phyloP scores from a whole-genome alignment of 2,113 vertebrate species.

The Pollimyrus isidori region DNA sequence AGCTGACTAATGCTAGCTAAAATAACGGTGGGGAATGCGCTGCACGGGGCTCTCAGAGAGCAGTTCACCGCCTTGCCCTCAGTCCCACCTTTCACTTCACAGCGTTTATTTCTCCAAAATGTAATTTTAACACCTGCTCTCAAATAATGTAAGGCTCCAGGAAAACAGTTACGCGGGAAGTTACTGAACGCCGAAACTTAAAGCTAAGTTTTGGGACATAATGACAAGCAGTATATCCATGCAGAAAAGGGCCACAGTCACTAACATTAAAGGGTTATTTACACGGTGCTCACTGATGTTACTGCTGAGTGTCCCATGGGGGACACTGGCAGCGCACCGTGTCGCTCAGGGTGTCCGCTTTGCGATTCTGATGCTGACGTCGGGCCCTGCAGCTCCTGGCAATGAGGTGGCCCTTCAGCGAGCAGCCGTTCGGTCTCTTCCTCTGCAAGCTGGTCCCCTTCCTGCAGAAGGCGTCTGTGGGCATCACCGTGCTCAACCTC shows the following conservation, averaged over 20 bases:
- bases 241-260: not conserved
- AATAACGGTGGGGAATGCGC: not conserved
- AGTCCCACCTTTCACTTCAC: not conserved
- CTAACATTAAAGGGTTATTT: not conserved
- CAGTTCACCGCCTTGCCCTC: not conserved
- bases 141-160: not conserved
- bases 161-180: not conserved
- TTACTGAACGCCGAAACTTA: not conserved
- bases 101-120: not conserved
- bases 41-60: not conserved
- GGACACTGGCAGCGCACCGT: not conserved
- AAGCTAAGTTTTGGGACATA: not conserved
- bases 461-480: conserved; percentile 89
- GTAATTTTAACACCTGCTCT: not conserved
- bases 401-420: conserved; percentile 75
- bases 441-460: conserved; percentile 92
- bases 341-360: not conserved
- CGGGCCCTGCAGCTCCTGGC: conserved; percentile 68
- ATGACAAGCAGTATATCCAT: not conserved
- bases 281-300: not conserved
- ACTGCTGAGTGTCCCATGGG: not conserved
- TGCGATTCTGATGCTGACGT: conserved; percentile 28
- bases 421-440: conserved; percentile 68
- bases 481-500: conserved; percentile 92
- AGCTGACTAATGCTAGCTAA: not conserved